phyloP scores from a whole-genome alignment of 1,140 invertebrate species.

The Hylyphantes graminicola region DNA sequence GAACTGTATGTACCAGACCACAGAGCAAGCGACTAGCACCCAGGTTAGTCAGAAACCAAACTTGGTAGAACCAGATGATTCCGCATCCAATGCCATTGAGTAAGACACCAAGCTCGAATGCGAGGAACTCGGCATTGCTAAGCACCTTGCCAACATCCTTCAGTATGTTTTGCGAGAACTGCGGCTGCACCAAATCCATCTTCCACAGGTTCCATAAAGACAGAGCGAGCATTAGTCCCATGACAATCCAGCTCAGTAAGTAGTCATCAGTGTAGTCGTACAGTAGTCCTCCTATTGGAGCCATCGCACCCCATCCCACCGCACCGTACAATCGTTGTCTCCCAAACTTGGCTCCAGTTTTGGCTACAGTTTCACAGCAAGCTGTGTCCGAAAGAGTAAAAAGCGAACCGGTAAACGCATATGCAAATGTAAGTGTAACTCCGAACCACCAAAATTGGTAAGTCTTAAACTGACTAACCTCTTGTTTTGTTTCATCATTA shows the following conservation, averaged over 20 bases:
- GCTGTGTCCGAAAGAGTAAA: slow-evolving; percentile 35
- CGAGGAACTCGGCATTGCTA: not conserved
- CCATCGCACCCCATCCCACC: slow-evolving; percentile 19
- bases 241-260: not conserved
- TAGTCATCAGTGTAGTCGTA: slow-evolving; percentile 24
- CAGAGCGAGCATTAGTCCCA: not conserved
- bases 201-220: slow-evolving; percentile 16
- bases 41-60: slow-evolving; percentile 9
- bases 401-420: not conserved
- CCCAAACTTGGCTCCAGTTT: slow-evolving; percentile 8
- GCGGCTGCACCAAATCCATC: slow-evolving; percentile 25
- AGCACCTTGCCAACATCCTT: slow-evolving; percentile 10
- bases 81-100: slow-evolving; percentile 15
- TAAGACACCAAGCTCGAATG: slow-evolving; percentile 6
- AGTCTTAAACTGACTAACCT: not conserved
- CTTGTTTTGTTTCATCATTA: not conserved
- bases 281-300: slow-evolving; percentile 6
- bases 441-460: slow-evolving; percentile 42
- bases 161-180: slow-evolving; percentile 3
- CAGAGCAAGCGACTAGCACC: slow-evolving; percentile 10
- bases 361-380: slow-evolving; percentile 27
- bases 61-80: slow-evolving; percentile 13
- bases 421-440: not conserved
- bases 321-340: slow-evolving; percentile 21
- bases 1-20: slow-evolving; percentile 64